Evolutionary conservation across 1,140 invertebrate genomes (phyloP).

Genomic region (Drosophila kanapiae): DNA sequence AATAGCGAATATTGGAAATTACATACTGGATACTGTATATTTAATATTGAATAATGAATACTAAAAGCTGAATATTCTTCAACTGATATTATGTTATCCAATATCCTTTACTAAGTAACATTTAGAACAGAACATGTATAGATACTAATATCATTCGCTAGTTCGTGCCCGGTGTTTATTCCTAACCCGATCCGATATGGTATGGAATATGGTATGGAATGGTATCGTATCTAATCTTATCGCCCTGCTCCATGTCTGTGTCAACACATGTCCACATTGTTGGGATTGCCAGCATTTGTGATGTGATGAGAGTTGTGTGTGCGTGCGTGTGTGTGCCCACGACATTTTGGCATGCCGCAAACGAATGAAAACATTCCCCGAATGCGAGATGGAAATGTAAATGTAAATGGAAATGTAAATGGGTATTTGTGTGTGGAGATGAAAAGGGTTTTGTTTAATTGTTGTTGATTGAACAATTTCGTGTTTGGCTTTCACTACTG

Average conservation of each 20-base stretch:
- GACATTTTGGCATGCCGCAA: slow-evolving; percentile 41
- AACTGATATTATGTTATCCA: no score
- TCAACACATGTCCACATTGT: slow-evolving; percentile 54
- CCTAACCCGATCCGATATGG: slow-evolving; percentile 23
- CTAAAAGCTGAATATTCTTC: no score
- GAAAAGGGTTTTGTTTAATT: slow-evolving; percentile 79
- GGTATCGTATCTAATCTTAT: slow-evolving; percentile 53
- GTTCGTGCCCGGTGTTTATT: neutral
- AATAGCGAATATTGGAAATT: no score
- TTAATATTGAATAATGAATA: no score
- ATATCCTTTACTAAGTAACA: no score
- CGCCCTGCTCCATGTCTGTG: slow-evolving; percentile 24
- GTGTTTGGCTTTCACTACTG: slow-evolving; percentile 75
- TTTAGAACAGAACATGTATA: neutral
- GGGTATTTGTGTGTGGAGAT: slow-evolving; percentile 32
- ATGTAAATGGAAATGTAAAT: slow-evolving; percentile 39
- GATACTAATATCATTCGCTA: neutral
- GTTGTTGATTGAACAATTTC: slow-evolving; percentile 66
- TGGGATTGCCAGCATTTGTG: slow-evolving; percentile 36
- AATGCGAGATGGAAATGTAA: slow-evolving; percentile 33
- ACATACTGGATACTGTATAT: no score
- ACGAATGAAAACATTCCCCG: slow-evolving; percentile 39
- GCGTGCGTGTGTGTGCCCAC: slow-evolving; percentile 2
- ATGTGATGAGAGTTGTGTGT: slow-evolving; percentile 3
- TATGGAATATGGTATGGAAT: neutral